Evolutionary conservation across 35 echinoderm and acorn worm genomes (phyloP).

Genomic region (Holothuria glaberrima): DNA sequence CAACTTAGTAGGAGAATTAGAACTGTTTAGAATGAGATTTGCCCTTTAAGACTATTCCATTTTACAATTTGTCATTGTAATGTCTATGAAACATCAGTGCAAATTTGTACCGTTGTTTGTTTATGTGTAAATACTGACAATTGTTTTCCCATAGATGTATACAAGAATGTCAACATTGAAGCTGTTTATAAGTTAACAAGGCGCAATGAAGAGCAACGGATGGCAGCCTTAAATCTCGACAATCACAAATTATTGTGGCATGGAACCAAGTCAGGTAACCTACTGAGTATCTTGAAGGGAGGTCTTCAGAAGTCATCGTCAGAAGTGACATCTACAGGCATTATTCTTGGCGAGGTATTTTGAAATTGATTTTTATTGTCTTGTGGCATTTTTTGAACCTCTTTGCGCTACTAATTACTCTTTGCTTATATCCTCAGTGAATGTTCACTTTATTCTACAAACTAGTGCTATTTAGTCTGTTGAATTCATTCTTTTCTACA

Average conservation of each 20-base stretch:
- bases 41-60: no score
- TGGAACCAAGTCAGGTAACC: slow-evolving; percentile 61
- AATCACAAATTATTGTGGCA: slow-evolving; percentile 69
- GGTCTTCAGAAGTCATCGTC: slow-evolving; percentile 6
- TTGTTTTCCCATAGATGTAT: background rate
- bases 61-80: no score
- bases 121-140: background rate
- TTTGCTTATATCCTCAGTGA: no score
- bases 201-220: slow-evolving; percentile 36
- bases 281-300: slow-evolving; percentile 59
- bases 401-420: no score
- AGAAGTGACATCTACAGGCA: slow-evolving; percentile 67
- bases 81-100: background rate
- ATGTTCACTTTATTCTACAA: no score
- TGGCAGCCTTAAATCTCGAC: background rate
- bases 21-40: no score
- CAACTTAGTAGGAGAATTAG: no score
- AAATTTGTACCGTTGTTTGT: background rate
- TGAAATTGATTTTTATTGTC: background rate
- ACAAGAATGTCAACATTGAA: slow-evolving; percentile 39
- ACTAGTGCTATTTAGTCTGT: no score
- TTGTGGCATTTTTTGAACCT: no score
- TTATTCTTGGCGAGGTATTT: slow-evolving; percentile 74
- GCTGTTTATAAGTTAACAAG: slow-evolving; percentile 52
- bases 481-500: no score